These are phyloP conservation scores for Lacerta bilineata DNA, from an alignment of 2,797 vertebrate genomes.

Conservation along the genomic window DNA sequence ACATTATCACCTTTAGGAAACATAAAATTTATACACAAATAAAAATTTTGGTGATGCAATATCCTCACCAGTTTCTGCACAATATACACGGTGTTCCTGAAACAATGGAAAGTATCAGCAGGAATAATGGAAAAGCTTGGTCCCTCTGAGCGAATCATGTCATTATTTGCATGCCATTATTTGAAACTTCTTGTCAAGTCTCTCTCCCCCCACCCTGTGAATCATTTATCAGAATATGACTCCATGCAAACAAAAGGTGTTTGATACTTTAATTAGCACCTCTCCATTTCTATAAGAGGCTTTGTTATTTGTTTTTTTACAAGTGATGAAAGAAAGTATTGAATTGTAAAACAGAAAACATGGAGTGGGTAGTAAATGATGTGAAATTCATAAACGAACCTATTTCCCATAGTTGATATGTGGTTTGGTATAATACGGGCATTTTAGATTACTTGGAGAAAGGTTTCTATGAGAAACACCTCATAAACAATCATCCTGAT, in stretches of 20 bases:
- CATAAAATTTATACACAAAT: background rate
- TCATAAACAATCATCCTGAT: constrained; percentile 39
- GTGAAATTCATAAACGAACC: constrained; percentile 28
- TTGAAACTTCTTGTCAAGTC: background rate
- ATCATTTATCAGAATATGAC: constrained; percentile 27
- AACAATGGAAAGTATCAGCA: background rate
- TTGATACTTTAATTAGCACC: too few species aligned
- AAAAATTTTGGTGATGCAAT: background rate
- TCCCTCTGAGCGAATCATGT: background rate
- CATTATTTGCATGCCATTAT: background rate
- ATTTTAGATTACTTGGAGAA: constrained; percentile 52
- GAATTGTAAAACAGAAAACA: constrained; percentile 7
- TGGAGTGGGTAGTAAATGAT: constrained; percentile 28
- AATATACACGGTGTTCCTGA: background rate
- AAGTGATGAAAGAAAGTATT: constrained; percentile 47
- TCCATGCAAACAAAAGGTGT: background rate
- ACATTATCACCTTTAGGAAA: background rate
- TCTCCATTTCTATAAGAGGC: too few species aligned
- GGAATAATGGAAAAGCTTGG: background rate
- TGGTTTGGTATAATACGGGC: constrained; percentile 10
- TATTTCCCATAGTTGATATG: constrained; percentile 34
- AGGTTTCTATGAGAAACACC: constrained; percentile 48
- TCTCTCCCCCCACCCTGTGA: background rate
- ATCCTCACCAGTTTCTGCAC: background rate
- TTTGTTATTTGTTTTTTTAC: background rate